phyloP scores from a whole-genome alignment of 37 sponge, comb jelly and placozoan species.

The Beroe ovata region DNA sequence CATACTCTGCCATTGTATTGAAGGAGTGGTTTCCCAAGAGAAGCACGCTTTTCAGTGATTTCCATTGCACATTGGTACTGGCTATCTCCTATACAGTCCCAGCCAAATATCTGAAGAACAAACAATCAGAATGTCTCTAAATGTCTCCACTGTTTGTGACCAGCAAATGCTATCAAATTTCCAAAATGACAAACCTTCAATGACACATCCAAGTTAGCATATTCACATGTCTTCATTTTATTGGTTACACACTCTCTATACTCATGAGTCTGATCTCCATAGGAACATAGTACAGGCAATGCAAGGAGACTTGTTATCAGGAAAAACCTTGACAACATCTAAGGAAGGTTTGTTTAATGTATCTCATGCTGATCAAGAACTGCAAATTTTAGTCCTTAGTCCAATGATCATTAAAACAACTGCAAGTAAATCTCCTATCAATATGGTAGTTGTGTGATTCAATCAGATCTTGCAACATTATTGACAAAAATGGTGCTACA shows the following conservation, averaged over 20 bases:
- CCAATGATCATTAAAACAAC: too few species aligned
- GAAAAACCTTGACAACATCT: background rate
- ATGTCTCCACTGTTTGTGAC: background rate
- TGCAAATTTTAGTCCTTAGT: too few species aligned
- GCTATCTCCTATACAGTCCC: constrained; percentile 54
- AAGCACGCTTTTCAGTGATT: constrained; percentile 21
- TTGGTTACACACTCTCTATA: constrained; percentile 25
- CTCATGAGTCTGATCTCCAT: constrained; percentile 62
- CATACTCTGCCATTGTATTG: constrained; percentile 61
- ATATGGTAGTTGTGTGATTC: too few species aligned
- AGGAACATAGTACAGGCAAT: constrained; percentile 36
- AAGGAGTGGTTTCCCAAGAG: background rate
- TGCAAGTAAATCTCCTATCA: too few species aligned
- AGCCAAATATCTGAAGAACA: constrained; percentile 53
- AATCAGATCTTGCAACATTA: too few species aligned
- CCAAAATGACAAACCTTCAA: constrained; percentile 57
- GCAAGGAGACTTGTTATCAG: background rate
- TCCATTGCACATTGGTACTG: constrained; percentile 52
- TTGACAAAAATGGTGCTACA: too few species aligned
- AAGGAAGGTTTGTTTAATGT: too few species aligned
- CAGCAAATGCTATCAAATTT: background rate
- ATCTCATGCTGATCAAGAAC: too few species aligned
- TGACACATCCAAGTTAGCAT: background rate
- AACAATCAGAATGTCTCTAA: background rate
- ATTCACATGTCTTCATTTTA: constrained; percentile 49